These are phyloP conservation scores for Pachyseris speciosa DNA, from an alignment of 64 coral and sea anemone genomes.

Conservation along the genomic window DNA sequence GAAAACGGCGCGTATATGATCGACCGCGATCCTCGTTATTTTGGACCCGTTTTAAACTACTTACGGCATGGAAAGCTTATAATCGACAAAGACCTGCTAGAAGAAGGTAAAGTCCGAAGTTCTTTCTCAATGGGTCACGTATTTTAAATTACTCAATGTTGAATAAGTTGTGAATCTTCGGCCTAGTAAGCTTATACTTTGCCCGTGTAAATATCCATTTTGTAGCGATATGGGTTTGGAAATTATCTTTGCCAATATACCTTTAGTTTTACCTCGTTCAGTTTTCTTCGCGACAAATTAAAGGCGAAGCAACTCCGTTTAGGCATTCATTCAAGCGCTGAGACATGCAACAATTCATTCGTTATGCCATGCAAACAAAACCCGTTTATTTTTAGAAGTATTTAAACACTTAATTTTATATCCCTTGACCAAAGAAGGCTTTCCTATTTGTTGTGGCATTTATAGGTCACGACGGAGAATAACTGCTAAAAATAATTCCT, in stretches of 20 bases:
- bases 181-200: constrained; percentile 8
- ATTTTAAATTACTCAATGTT: not conserved
- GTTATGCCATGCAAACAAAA: not conserved
- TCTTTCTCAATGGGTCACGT: not conserved
- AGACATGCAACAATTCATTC: not conserved
- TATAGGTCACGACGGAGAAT: not conserved
- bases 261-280: not conserved
- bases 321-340: not conserved
- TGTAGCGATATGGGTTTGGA: not conserved
- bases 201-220: constrained; percentile 7
- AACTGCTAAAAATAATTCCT: not conserved
- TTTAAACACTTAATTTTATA: not conserved
- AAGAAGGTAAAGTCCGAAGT: constrained; percentile 83
- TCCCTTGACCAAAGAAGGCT: not conserved
- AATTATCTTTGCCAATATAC: not conserved
- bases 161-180: not conserved
- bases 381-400: not conserved
- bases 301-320: not conserved
- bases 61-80: constrained; percentile 98
- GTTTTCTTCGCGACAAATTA: not conserved
- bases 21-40: constrained; percentile 98
- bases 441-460: not conserved
- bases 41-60: constrained; percentile 98
- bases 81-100: constrained; percentile 94
- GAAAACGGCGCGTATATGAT: constrained; percentile 97